phyloP scores from a whole-genome alignment of 92 coral and sea anemone species.

The Phenganax subtilis region DNA sequence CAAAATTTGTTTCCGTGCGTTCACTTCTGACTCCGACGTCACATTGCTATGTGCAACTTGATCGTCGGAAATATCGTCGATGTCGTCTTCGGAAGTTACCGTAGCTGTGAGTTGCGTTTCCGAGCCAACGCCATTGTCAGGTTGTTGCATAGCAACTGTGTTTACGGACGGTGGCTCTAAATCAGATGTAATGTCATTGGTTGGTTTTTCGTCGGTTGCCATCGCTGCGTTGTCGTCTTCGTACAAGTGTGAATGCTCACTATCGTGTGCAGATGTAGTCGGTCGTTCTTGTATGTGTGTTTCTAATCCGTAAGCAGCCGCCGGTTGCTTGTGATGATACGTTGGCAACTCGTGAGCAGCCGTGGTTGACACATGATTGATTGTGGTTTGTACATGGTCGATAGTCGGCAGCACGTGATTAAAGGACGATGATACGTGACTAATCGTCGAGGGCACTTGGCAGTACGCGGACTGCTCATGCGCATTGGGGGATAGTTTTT shows the following conservation, averaged over 20 bases:
- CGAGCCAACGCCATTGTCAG: not conserved
- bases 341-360: not conserved
- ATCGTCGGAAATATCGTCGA: not conserved
- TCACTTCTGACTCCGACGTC: not conserved
- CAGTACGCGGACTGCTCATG: slow-evolving; percentile 4
- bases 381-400: not conserved
- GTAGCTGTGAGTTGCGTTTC: not conserved
- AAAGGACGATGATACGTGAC: not conserved
- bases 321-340: not conserved
- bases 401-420: not conserved
- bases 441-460: not conserved
- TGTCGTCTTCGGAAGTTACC: not conserved
- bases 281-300: not conserved
- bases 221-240: no score
- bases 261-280: not conserved
- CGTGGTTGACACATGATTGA: not conserved
- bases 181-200: not conserved
- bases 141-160: not conserved
- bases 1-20: not conserved
- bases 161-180: not conserved
- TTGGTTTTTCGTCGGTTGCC: not conserved
- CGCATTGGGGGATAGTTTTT: slow-evolving; percentile 9
- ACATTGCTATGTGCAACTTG: not conserved
- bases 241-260: no score
- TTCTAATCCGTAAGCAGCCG: not conserved